Evolutionary conservation across 1,140 invertebrate genomes (phyloP).

Genomic region (Aphidius gifuensis): DNA sequence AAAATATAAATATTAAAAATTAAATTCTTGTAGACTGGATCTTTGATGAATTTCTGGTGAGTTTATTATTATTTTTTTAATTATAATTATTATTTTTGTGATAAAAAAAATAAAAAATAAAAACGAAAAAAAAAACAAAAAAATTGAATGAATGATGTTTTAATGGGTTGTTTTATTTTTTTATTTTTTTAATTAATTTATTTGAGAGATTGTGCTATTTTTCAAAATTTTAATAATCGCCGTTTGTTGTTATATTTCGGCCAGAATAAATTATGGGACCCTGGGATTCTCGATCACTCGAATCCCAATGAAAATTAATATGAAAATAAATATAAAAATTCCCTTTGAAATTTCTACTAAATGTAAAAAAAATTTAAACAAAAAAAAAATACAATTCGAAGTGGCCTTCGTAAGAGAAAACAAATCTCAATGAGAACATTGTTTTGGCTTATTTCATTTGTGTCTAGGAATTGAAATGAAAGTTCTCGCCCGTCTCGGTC

Average conservation of each 20-base stretch:
- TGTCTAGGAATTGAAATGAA: slow-evolving; percentile 28
- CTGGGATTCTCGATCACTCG: slow-evolving; percentile 37
- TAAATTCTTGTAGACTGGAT: slow-evolving; percentile 26
- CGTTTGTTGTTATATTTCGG: slow-evolving; percentile 34
- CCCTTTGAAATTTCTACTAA: slow-evolving; percentile 36
- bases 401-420: slow-evolving; percentile 36
- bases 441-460: slow-evolving; percentile 18
- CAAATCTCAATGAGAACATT: slow-evolving; percentile 31
- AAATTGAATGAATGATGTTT: slow-evolving; percentile 6
- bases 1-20: slow-evolving; percentile 29
- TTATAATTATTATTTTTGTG: slow-evolving; percentile 17
- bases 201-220: slow-evolving; percentile 51
- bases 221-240: slow-evolving; percentile 51
- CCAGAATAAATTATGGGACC: slow-evolving; percentile 30
- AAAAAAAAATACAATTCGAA: slow-evolving; percentile 36
- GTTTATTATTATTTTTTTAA: slow-evolving; percentile 30
- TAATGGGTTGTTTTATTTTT: slow-evolving; percentile 8
- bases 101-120: neutral
- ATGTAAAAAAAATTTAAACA: slow-evolving; percentile 33
- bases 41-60: slow-evolving; percentile 20
- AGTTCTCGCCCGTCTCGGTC: slow-evolving; percentile 21
- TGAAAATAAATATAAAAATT: slow-evolving; percentile 19
- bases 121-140: slow-evolving; percentile 25
- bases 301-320: slow-evolving; percentile 22
- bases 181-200: slow-evolving; percentile 29